Base-by-base conservation (phyloP, 2,113 vertebrate genomes). In the Ciconia maguari region DNA sequence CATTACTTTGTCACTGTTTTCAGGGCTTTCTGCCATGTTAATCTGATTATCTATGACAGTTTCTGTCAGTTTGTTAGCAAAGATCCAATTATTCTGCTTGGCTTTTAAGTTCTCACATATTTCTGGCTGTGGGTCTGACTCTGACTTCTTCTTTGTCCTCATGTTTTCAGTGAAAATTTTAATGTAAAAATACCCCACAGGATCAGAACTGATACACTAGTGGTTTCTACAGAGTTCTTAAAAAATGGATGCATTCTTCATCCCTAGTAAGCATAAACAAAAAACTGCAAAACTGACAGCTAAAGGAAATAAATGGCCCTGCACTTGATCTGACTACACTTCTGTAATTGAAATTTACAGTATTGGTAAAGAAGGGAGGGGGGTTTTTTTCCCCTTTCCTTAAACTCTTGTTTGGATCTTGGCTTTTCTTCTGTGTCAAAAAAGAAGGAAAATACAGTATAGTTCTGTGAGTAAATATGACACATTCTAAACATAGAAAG, bases 11-110 rank as follows among this genome's bases (percentile, higher is more conserved):
- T 65, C 72, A 84, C 77, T 87, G 89, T 96, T 97, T 76, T 71
- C 69, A 87, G 93, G 94, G 89, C 95, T 87, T 96, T 91, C 84
- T 96, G 94, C 95, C 95, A 95, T 54, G 90, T 93, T 93, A 94
- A 96, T 97, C 86, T 92, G 94, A 97, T 97, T 97, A 96, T 96
- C 92, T 88, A 79, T 86, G 94, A 81, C 91, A 97, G 74, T 89
- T 94, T 91, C 93, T 94, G 96, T 90, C 93, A 87, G 74, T 93
- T 96, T 91, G 94, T 95, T 97, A 97, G 91, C 9, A 20, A 69
- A 97, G 75, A 94, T 95, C 96, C 95, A 95, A 95, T 95, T 94
- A 94, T 95, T 95, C 88, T 92, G 88, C 93, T 95, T 96, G 94
- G 76, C 90, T 96, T 97, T 96, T 97, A 96, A 97, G 95, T 96